Conservation (phyloP, 2,888 invertebrate genomes). For the Noctuana brunneofusca region DNA sequence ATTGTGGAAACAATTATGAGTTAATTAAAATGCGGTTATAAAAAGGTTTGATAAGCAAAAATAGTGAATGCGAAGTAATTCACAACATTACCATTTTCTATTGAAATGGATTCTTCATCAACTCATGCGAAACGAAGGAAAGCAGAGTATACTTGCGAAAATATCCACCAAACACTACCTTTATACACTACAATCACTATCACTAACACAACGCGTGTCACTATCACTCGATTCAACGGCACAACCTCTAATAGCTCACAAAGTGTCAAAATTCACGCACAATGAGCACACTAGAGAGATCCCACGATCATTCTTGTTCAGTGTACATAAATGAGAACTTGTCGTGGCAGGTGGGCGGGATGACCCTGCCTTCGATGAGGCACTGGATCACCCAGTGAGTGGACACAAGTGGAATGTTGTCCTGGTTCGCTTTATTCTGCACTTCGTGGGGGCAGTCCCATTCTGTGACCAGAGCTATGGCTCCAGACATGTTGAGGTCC, state of each 20-base stretch:
- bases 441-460: slow-evolving; percentile 83
- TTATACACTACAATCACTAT: not conserved
- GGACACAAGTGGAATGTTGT: slow-evolving; percentile 85
- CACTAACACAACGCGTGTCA: not conserved
- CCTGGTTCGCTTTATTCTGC: slow-evolving; percentile 79
- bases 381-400: slow-evolving; percentile 88
- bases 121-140: not conserved
- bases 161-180: not conserved
- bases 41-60: too few species aligned
- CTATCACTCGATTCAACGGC: not conserved
- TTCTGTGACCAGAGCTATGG: slow-evolving; percentile 84
- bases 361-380: slow-evolving; percentile 83
- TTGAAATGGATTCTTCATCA: too few species aligned
- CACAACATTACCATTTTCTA: too few species aligned
- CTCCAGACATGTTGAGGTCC: slow-evolving; percentile 72
- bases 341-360: slow-evolving; percentile 74
- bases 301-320: slow-evolving; percentile 81
- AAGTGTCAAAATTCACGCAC: slow-evolving; percentile 78
- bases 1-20: too few species aligned
- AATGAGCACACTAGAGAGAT: slow-evolving; percentile 74
- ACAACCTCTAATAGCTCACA: slow-evolving; percentile 47
- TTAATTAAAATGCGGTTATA: too few species aligned
- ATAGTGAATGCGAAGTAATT: too few species aligned
- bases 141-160: too few species aligned
- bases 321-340: slow-evolving; percentile 81